A percentile compares a stretch with the other conserved stretches of the same genome.
These are phyloP conservation scores for Oryzias dopingdopingensis DNA, from an alignment of 2,797 vertebrate species.

Conservation along the genomic window DNA sequence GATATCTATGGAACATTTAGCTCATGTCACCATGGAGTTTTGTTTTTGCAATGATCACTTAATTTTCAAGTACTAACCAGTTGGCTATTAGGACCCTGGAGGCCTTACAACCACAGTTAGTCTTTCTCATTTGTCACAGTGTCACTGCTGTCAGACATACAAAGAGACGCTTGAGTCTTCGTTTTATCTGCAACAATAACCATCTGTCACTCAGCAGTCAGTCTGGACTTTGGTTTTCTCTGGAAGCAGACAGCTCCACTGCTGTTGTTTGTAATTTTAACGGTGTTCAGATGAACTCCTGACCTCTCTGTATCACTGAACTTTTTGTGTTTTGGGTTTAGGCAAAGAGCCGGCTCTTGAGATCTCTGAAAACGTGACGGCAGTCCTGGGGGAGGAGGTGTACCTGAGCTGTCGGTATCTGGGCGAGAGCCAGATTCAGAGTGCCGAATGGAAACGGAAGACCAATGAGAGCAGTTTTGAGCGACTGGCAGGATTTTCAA, in stretches of 20 bases:
- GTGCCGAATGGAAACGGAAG: slow-evolving; percentile 57
- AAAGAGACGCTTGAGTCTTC: slow-evolving; percentile 23
- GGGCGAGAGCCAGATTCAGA: slow-evolving; percentile 31
- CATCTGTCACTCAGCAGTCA: slow-evolving; percentile 33
- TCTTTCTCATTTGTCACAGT: slow-evolving; percentile 42
- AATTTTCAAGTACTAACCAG: slow-evolving; percentile 10
- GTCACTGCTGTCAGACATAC: slow-evolving; percentile 31
- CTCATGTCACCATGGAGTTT: no score
- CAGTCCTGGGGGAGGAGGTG: slow-evolving; percentile 63
- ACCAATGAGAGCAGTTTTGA: slow-evolving; percentile 22
- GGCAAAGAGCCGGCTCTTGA: slow-evolving; percentile 7
- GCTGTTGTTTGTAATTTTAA: slow-evolving; percentile 30
- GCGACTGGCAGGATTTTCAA: slow-evolving; percentile 42
- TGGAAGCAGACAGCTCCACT: slow-evolving; percentile 23
- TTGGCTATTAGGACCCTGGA: slow-evolving; percentile 20
- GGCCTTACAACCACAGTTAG: slow-evolving; percentile 13
- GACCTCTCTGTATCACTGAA: slow-evolving; percentile 23
- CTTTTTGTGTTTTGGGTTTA: slow-evolving; percentile 29
- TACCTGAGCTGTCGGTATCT: slow-evolving; percentile 67
- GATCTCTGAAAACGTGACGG: slow-evolving; percentile 50
- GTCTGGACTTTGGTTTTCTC: slow-evolving; percentile 8
- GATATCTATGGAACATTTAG: background rate
- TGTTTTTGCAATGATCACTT: no score
- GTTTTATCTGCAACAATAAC: slow-evolving; percentile 18
- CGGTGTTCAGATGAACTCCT: slow-evolving; percentile 27